Conservation (phyloP, 2,797 vertebrate genomes). For the Pelobates cultripes region DNA sequence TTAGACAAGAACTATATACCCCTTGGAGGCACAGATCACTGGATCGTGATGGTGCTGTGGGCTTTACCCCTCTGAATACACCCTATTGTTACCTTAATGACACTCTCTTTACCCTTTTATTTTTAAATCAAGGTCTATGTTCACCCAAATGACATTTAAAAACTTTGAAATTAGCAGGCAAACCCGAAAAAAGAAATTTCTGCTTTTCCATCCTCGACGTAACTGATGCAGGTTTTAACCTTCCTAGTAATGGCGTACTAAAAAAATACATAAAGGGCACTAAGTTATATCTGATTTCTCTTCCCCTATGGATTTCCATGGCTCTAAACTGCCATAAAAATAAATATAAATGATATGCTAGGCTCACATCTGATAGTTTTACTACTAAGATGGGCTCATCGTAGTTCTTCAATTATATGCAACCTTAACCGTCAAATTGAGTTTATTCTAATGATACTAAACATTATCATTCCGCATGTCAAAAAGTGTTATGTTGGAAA, state of each 20-base stretch:
- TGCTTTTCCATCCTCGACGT: constrained; percentile 22
- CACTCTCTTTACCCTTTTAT: too few species aligned
- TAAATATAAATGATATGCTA: constrained; percentile 44
- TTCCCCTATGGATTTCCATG: constrained; percentile 32
- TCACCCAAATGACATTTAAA: background rate
- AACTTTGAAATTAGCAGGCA: background rate
- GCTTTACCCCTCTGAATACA: too few species aligned
- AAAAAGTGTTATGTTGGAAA: constrained; percentile 26
- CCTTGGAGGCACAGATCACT: too few species aligned
- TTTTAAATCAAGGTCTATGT: too few species aligned
- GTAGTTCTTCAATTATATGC: constrained; percentile 29
- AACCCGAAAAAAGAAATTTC: background rate
- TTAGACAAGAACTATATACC: too few species aligned
- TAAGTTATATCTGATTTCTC: constrained; percentile 43
- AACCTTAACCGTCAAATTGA: constrained; percentile 37
- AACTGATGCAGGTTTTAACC: constrained; percentile 39
- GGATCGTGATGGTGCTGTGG: too few species aligned
- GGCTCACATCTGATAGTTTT: constrained; percentile 39
- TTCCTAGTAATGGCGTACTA: constrained; percentile 42
- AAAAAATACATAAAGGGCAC: constrained; percentile 50
- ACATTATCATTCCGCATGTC: constrained; percentile 30
- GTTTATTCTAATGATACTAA: constrained; percentile 39
- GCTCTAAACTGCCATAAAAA: constrained; percentile 43
- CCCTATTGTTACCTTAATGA: too few species aligned
- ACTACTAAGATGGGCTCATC: constrained; percentile 17